phyloP scores from a whole-genome alignment of 1,140 invertebrate species.

The Hylaeus volcanicus region DNA sequence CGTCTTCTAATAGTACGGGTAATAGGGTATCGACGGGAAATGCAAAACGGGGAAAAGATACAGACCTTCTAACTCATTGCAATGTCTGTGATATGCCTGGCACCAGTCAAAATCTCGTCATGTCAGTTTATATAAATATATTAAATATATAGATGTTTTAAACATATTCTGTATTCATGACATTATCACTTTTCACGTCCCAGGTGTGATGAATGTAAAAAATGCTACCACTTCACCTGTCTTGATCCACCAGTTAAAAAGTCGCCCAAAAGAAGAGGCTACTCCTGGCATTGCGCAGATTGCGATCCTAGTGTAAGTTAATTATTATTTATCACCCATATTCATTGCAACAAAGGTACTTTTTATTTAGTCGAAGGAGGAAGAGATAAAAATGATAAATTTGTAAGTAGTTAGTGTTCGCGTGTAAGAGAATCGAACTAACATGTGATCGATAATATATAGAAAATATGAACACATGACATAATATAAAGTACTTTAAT shows the following conservation, averaged over 20 bases:
- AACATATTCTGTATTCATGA: background rate
- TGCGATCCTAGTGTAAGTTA: constrained; percentile 93
- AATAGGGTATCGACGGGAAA: constrained; percentile 63
- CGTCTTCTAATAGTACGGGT: constrained; percentile 49
- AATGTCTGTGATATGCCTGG: constrained; percentile 85
- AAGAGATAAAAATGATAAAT: background rate
- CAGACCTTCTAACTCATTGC: constrained; percentile 82
- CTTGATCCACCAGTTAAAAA: constrained; percentile 96
- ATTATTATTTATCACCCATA: constrained; percentile 54
- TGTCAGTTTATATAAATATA: constrained; percentile 78
- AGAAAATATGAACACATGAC: constrained; percentile 15
- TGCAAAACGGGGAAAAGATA: constrained; percentile 74
- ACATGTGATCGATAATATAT: background rate
- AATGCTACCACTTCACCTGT: constrained; percentile 95
- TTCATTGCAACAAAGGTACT: constrained; percentile 43
- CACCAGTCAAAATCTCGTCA: constrained; percentile 85
- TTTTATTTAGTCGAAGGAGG: constrained; percentile 54
- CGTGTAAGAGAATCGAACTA: background rate
- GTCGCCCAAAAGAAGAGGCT: constrained; percentile 94
- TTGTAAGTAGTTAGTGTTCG: background rate
- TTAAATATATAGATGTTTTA: constrained; percentile 5
- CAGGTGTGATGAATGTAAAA: constrained; percentile 95
- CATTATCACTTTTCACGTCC: constrained; percentile 34
- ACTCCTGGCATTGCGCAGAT: constrained; percentile 97
- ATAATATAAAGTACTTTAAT: constrained; percentile 60